Percentiles rank a stretch among this genome's conserved stretches.
phyloP scores from a whole-genome alignment of 2,797 vertebrate species.

The Hyperoplus immaculatus region DNA sequence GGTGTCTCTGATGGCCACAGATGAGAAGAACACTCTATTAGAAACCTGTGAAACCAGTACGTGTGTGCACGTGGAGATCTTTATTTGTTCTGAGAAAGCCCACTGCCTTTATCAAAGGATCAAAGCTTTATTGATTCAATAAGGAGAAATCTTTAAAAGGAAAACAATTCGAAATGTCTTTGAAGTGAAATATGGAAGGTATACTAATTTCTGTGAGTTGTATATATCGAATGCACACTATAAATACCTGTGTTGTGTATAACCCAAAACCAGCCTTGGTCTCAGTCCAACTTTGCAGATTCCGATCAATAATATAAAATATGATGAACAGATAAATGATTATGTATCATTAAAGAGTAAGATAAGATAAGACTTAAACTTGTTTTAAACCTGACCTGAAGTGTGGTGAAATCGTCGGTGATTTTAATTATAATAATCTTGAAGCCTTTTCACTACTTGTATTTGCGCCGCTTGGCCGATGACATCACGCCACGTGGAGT shows the following conservation, averaged over 20 bases:
- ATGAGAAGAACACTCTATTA: conserved; percentile 47
- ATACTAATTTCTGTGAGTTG: background rate
- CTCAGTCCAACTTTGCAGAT: background rate
- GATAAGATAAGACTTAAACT: background rate
- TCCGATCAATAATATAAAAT: background rate
- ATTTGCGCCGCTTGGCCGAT: conserved; percentile 10
- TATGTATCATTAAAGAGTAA: background rate
- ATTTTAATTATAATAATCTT: background rate
- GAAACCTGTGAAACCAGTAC: conserved; percentile 23
- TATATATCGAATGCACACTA: background rate
- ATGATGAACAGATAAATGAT: background rate
- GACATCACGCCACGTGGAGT: conserved; percentile 36
- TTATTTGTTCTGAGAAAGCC: conserved; percentile 54
- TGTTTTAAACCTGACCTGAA: background rate
- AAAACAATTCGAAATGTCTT: conserved; percentile 17
- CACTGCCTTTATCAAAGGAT: conserved; percentile 57
- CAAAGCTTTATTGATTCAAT: conserved; percentile 59
- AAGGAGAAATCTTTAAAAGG: conserved; percentile 59
- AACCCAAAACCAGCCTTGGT: no score
- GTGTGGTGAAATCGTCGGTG: background rate
- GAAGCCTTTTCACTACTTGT: conserved; percentile 9
- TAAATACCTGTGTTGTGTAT: background rate
- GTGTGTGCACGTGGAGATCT: conserved; percentile 34
- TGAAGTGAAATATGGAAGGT: background rate
- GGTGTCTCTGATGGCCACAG: conserved; percentile 68